Evolutionary conservation across 1,140 invertebrate genomes (phyloP).

Genomic region (Mylabris phalerata): DNA sequence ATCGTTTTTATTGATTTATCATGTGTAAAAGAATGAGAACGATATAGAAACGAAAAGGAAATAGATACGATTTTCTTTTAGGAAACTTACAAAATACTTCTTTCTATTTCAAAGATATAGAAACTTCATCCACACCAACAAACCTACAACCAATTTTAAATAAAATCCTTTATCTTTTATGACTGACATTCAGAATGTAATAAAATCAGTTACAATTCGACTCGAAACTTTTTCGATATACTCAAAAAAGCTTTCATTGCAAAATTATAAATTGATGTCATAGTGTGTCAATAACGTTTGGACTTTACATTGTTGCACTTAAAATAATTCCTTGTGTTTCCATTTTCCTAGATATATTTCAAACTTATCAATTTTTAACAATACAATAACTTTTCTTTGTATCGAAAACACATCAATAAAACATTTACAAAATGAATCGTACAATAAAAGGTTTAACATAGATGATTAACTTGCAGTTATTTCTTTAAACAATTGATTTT

Average conservation of each 20-base stretch:
- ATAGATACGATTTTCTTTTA: no score
- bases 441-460: no score
- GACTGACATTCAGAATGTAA: conserved; percentile 21
- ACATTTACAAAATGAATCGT: no score
- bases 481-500: no score
- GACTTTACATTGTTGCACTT: conserved; percentile 4
- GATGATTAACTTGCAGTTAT: no score
- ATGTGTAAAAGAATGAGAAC: background rate
- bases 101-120: background rate
- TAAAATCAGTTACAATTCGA: conserved; percentile 23
- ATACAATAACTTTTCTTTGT: no score
- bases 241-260: conserved; percentile 16
- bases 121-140: conserved; percentile 15
- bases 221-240: conserved; percentile 14
- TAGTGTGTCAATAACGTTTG: conserved; percentile 8
- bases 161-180: conserved; percentile 25
- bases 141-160: conserved; percentile 15
- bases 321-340: background rate
- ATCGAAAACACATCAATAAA: no score
- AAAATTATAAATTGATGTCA: conserved; percentile 16
- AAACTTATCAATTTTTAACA: no score
- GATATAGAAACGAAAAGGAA: no score
- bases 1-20: conserved; percentile 14
- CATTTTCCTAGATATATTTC: no score
- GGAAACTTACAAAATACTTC: no score